phyloP scores from a whole-genome alignment of 1,140 invertebrate species.

The Charaxes varanes region DNA sequence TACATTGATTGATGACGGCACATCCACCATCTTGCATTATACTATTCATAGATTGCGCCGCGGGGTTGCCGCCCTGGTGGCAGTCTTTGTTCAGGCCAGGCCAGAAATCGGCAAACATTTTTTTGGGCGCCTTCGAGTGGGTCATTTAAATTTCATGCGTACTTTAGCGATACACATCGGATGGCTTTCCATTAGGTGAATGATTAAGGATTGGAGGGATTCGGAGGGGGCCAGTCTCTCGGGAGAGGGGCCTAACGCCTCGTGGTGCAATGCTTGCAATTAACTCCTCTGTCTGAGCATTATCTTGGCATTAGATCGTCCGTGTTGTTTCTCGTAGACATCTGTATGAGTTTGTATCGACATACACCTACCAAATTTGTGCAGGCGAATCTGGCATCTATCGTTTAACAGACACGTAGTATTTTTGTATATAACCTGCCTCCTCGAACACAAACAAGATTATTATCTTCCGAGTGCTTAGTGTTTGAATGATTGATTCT shows the following conservation, averaged over 20 bases:
- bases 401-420: background rate
- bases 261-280: slow-evolving; percentile 60
- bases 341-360: slow-evolving; percentile 18
- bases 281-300: slow-evolving; percentile 62
- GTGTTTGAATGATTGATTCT: slow-evolving; percentile 22
- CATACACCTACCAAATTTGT: background rate
- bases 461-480: slow-evolving; percentile 6
- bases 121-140: slow-evolving; percentile 41
- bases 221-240: slow-evolving; percentile 30
- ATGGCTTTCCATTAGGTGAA: slow-evolving; percentile 64
- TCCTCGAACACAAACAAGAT: slow-evolving; percentile 1
- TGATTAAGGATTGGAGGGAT: slow-evolving; percentile 49
- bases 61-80: background rate
- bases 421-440: background rate
- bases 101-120: slow-evolving; percentile 54
- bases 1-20: slow-evolving; percentile 64
- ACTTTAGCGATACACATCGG: slow-evolving; percentile 50
- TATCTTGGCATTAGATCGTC: slow-evolving; percentile 55
- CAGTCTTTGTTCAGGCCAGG: too few species aligned
- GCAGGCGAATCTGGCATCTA: slow-evolving; percentile 1
- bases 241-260: slow-evolving; percentile 37
- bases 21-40: background rate
- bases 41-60: background rate
- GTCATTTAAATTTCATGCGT: slow-evolving; percentile 58
- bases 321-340: slow-evolving; percentile 25